phyloP scores from a whole-genome alignment of 1,140 invertebrate species.

The Drosophila athabasca region DNA sequence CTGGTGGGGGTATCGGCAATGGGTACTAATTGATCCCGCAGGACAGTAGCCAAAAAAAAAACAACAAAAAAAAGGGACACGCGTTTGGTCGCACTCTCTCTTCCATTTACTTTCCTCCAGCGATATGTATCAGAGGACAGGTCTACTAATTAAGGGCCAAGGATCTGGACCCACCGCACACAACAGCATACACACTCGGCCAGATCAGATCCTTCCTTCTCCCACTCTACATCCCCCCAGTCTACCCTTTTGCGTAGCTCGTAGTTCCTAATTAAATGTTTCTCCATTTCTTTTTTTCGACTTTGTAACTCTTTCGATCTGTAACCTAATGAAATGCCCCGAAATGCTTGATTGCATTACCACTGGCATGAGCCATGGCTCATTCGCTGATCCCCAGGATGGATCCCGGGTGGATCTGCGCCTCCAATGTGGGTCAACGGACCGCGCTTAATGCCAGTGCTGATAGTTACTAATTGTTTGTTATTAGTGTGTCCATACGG shows the following conservation, averaged over 20 bases:
- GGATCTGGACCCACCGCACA: slow-evolving; percentile 45
- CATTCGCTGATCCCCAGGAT: neutral
- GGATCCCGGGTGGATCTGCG: neutral
- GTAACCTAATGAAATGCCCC: slow-evolving; percentile 48
- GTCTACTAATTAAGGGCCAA: slow-evolving; percentile 45
- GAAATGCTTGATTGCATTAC: slow-evolving; percentile 13
- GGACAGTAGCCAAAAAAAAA: slow-evolving; percentile 9
- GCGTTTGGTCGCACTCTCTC: slow-evolving; percentile 3
- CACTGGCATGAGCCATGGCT: no score
- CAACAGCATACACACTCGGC: neutral
- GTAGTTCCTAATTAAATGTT: slow-evolving; percentile 21
- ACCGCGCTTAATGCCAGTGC: slow-evolving; percentile 57
- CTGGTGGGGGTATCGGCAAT: slow-evolving; percentile 25
- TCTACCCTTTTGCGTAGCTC: neutral
- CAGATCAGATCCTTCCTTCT: neutral
- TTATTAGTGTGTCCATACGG: slow-evolving; percentile 58
- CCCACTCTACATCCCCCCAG: neutral
- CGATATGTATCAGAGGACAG: slow-evolving; percentile 20
- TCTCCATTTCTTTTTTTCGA: slow-evolving; percentile 1
- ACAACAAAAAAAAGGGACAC: slow-evolving; percentile 29
- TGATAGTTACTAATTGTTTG: slow-evolving; percentile 78
- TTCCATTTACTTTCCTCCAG: slow-evolving; percentile 10
- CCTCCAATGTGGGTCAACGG: slow-evolving; percentile 54
- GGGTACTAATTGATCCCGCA: slow-evolving; percentile 36
- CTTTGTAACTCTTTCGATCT: neutral